Evolutionary conservation across 2,888 invertebrate genomes (phyloP), one percentile per base, ranked within the genome.

Genomic region (Rhamnusium bicolor): DNA sequence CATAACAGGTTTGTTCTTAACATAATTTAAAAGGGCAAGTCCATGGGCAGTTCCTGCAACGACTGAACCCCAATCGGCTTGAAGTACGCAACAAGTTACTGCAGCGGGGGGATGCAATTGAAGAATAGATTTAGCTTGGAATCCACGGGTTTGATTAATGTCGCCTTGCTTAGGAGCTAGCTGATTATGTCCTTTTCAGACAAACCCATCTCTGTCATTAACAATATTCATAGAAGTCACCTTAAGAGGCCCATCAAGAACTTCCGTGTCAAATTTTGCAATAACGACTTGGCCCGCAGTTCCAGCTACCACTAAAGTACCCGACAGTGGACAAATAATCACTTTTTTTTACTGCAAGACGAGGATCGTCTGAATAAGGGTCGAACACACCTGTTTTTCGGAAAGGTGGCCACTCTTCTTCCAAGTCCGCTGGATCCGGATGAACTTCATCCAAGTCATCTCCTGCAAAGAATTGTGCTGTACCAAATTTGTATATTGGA

Each of bases 41-140:
- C 98, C 98, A 89, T 98, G 98, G 21, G 98, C 98, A 10, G 98
- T 99, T 69, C 98, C 99, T 54, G 94, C 96, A 32, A 95, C 95
- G 46, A 98, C 90, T 85, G 98, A 89, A 76, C 96, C 96, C 96
- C 97, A 98, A 87, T 96, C 95, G 80, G 97, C 94, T 87, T 97
- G 96, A 79, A 97, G 90, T 4, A 95, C 94, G 76, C 98, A 90
- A 68, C 98, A 95, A 10, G 98, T 98, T 73, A 97, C 93, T 21
- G 97, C 96, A 5, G 98, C 98, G 0, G 99, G 98, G n/a, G 98
- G 98, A 79, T 94, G 92, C 66, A 98, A 90, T 89, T 98, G 98
- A 67, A 97, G 90, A 56, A 98, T 91, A 0, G 94, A 92, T 14
- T 92, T 91, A 0, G 95, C 95, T 90, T 96, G 93, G 84, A 92